Conservation (phyloP, 1,140 invertebrate species). For the Diorhabda elongata region DNA sequence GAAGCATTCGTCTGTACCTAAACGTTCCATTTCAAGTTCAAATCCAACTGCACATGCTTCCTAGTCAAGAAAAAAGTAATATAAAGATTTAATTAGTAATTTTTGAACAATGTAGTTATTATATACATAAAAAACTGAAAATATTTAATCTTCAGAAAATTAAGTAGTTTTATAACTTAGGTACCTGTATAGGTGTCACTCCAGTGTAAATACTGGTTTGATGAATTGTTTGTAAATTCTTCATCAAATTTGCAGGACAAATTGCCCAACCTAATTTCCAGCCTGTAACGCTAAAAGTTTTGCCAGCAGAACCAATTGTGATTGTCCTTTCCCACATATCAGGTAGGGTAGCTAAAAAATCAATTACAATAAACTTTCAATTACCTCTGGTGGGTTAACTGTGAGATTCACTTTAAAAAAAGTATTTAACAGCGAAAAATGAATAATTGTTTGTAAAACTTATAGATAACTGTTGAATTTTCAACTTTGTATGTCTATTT, state of each 20-base stretch:
- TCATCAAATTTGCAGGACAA: slow-evolving; percentile 74
- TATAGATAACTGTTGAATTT: too few relatives aligned
- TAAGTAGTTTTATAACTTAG: not conserved
- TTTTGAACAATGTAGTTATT: too few relatives aligned
- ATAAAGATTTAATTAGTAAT: not conserved
- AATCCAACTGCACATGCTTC: slow-evolving; percentile 90
- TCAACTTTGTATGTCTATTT: too few relatives aligned
- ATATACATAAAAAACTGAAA: too few relatives aligned
- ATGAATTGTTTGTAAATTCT: slow-evolving; percentile 82
- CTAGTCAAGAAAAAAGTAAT: slow-evolving; percentile 15
- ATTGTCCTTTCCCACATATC: slow-evolving; percentile 98
- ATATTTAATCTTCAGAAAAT: too few relatives aligned
- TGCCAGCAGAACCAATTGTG: slow-evolving; percentile 95
- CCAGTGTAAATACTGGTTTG: slow-evolving; percentile 93
- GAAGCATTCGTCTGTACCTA: slow-evolving; percentile 78
- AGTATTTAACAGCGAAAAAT: too few relatives aligned
- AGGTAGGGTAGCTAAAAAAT: slow-evolving; percentile 76
- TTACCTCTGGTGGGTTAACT: too few relatives aligned
- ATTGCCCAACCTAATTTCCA: slow-evolving; percentile 97
- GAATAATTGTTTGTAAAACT: too few relatives aligned
- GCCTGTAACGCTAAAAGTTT: slow-evolving; percentile 96
- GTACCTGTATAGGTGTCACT: slow-evolving; percentile 74
- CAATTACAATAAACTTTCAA: not conserved
- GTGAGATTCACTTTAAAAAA: too few relatives aligned
- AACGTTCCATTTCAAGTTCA: slow-evolving; percentile 74